Percentiles rank a stretch among this genome's conserved stretches.
Evolutionary conservation across 2,888 invertebrate species (phyloP).

Genomic region (Cremastinae sp.): DNA sequence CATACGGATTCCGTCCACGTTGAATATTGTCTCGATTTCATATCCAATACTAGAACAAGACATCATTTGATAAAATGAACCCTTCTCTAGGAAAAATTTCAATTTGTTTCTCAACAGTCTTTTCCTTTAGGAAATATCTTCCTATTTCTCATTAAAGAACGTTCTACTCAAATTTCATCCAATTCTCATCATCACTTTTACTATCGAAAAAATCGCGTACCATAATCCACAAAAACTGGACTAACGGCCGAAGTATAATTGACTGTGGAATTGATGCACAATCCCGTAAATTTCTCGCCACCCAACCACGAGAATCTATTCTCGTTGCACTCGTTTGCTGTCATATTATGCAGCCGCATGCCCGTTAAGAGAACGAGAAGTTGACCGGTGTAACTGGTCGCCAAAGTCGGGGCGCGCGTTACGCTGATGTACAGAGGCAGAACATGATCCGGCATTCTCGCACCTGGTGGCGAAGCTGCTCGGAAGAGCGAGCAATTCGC

Average conservation of each 20-base stretch:
- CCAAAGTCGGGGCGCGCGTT: slow-evolving; percentile 79
- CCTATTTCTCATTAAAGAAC: no score
- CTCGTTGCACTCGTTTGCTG: slow-evolving; percentile 79
- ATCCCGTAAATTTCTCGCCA: slow-evolving; percentile 85
- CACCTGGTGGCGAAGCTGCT: slow-evolving; percentile 82
- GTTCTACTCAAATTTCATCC: no score
- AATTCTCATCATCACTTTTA: no score
- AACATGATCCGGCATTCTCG: slow-evolving; percentile 78
- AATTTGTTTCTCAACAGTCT: neutral
- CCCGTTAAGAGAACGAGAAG: slow-evolving; percentile 85
- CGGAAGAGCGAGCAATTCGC: slow-evolving; percentile 86
- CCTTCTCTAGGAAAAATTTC: neutral
- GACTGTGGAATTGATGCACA: slow-evolving; percentile 88
- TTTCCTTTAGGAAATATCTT: no score
- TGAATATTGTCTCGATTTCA: slow-evolving; percentile 88
- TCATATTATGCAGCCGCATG: slow-evolving; percentile 78
- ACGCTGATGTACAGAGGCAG: slow-evolving; percentile 85
- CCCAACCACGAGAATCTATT: slow-evolving; percentile 83
- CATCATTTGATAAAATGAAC: neutral
- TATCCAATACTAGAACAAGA: slow-evolving; percentile 85
- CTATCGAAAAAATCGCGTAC: slow-evolving; percentile 80
- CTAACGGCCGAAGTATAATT: slow-evolving; percentile 89
- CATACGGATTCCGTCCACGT: slow-evolving; percentile 96
- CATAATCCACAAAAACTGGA: slow-evolving; percentile 89
- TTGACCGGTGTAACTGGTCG: slow-evolving; percentile 83